A percentile compares a stretch with the other conserved stretches of the same genome.
These are phyloP conservation scores for Coturnix japonica DNA, from an alignment of 2,113 vertebrate species.

Conservation along the genomic window DNA sequence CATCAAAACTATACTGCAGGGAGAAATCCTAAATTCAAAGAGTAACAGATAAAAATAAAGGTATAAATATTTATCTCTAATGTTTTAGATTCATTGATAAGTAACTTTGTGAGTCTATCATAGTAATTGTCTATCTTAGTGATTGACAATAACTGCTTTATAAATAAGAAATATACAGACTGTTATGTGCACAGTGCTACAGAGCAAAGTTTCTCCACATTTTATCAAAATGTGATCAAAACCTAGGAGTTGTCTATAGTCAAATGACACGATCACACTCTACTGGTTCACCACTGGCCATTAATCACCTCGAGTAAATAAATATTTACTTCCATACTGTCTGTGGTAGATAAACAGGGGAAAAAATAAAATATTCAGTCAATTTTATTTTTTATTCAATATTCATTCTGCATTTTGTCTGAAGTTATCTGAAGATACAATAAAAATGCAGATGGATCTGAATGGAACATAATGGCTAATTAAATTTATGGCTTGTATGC, in stretches of 20 bases:
- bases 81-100: background rate
- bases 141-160: background rate
- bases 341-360: background rate
- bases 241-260: too few species aligned
- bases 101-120: background rate
- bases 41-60: background rate
- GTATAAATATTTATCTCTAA: background rate
- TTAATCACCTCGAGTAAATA: background rate
- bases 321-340: background rate
- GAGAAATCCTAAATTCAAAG: background rate
- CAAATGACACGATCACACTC: background rate
- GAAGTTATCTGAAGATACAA: background rate
- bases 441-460: constrained; percentile 6
- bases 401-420: constrained; percentile 21
- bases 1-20: background rate
- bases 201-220: background rate
- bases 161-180: background rate
- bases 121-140: accelerated
- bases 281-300: background rate
- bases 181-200: background rate
- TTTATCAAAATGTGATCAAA: background rate
- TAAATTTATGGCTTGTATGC: constrained; percentile 34
- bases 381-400: background rate
- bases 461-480: constrained; percentile 13
- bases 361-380: background rate